Evolutionary conservation across 2,888 invertebrate species (phyloP).

Genomic region (Chrysomela aeneicollis): DNA sequence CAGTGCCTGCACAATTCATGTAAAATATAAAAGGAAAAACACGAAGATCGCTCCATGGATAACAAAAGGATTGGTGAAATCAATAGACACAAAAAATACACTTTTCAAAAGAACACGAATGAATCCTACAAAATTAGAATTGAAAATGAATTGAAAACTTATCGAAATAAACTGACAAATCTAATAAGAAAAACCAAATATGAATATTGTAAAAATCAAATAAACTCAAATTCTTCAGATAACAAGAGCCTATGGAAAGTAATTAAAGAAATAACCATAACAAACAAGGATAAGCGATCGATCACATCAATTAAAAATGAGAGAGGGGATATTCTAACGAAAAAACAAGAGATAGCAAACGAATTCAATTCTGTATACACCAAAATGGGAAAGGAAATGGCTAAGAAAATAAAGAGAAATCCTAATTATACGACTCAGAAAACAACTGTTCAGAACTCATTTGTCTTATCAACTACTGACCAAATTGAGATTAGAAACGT

Average conservation of each 20-base stretch:
- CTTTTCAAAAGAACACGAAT: slow-evolving; percentile 2
- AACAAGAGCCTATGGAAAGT: not conserved
- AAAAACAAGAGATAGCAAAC: slow-evolving; percentile 11
- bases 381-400: slow-evolving; percentile 11
- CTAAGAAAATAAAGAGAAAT: not conserved
- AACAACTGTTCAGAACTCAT: slow-evolving; percentile 11
- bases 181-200: slow-evolving; percentile 7
- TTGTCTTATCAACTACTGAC: slow-evolving; percentile 2
- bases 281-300: not conserved
- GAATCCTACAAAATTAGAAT: not conserved
- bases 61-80: slow-evolving; percentile 2
- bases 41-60: too few species aligned
- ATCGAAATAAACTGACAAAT: slow-evolving; percentile 11
- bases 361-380: slow-evolving; percentile 13
- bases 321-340: not conserved
- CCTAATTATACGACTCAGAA: not conserved
- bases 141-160: not conserved
- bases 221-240: slow-evolving; percentile 8
- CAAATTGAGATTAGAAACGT: slow-evolving; percentile 2
- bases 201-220: slow-evolving; percentile 10
- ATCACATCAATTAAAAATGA: slow-evolving; percentile 10
- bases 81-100: slow-evolving; percentile 10
- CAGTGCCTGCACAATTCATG: not conserved
- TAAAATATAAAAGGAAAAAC: slow-evolving; percentile 1
- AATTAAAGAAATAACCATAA: slow-evolving; percentile 5